Evolutionary conservation across 2,888 invertebrate species (phyloP), one percentile per base, ranked within the genome.

Genomic region (Abrostola tripartita): DNA sequence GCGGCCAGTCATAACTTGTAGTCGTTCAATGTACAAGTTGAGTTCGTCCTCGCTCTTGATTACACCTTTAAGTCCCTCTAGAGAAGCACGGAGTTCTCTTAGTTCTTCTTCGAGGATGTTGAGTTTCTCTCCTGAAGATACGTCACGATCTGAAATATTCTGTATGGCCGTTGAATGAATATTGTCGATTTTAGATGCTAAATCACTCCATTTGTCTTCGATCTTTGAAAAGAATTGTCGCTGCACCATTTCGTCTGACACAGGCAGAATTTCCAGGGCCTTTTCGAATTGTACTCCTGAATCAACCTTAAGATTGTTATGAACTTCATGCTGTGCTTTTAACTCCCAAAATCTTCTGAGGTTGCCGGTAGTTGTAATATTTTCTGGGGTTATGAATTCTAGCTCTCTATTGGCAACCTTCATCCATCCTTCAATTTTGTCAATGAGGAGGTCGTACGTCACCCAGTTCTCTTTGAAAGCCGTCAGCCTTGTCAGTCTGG

Each of bases 261-360:
- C 95, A 0, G 98, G 97, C 50, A 98, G 95, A 6, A 97, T 96
- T 85, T 96, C 96, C 64, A 98, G 87, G 0, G 98, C 96, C 78
- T 97, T 97, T 83, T 98, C 97, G 78, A 98, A 96, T 68, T 96
- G 96, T 50, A 95, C 94, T 14, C 96, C 96, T 0, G 97, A 96
- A 76, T 97, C 97, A 65, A 96, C 96, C 58, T 96, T 96, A 54
- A 98, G 95, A 74, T 96, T 96, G 77, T 97, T 97, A 86, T 98
- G 96, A 36, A 98, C 96, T 93, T 98, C 98, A 81, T 97, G 97
- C 81, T 98, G 97, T 0, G 98, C 98, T 88, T 98, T 98, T 52
- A 98, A 89, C 90, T 98, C 98, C 98, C 98, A 98, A 92, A 98
- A 98, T 79, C 97, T 96, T 76, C 97, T 95, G 89, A 98, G 96